A percentile compares a stretch with the other conserved stretches of the same genome.
These are phyloP conservation scores for Rhizomys pruinosus DNA, from an alignment of 2,113 vertebrate genomes.

Conservation along the genomic window DNA sequence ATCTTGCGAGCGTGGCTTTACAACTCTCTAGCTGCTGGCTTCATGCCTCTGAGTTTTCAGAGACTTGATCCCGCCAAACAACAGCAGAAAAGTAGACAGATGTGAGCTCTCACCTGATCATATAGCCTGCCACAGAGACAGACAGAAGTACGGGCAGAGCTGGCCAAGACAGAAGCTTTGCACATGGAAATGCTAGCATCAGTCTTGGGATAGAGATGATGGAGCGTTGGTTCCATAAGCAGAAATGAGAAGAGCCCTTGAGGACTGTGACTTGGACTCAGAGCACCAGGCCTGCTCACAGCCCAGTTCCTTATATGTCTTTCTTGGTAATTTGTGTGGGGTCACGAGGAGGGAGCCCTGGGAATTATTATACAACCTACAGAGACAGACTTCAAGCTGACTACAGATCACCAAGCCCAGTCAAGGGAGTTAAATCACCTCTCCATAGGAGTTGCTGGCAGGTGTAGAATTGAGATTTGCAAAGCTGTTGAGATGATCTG, in stretches of 20 bases:
- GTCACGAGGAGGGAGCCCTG: rapidly evolving
- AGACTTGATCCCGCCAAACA: slow-evolving; percentile 80
- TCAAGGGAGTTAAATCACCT: no score
- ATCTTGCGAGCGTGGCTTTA: slow-evolving; percentile 86
- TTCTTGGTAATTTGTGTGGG: no score
- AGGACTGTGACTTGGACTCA: rapidly evolving
- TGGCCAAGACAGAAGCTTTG: neutral
- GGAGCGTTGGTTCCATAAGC: neutral
- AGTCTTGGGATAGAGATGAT: neutral
- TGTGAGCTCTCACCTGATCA: neutral
- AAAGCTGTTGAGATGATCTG: neutral
- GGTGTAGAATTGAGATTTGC: rapidly evolving
- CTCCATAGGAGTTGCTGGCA: rapidly evolving
- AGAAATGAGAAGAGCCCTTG: neutral
- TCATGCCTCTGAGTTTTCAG: slow-evolving; percentile 79
- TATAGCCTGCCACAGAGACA: neutral
- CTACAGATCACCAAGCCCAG: no score
- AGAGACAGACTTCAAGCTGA: rapidly evolving
- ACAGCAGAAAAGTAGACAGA: slow-evolving; percentile 78
- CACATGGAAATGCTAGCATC: neutral
- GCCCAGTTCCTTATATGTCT: neutral
- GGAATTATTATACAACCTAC: rapidly evolving
- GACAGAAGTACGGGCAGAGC: neutral
- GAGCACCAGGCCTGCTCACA: no score
- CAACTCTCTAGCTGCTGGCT: slow-evolving; percentile 86